phyloP scores from a whole-genome alignment of 2,797 vertebrate species.

The Scyliorhinus canicula region DNA sequence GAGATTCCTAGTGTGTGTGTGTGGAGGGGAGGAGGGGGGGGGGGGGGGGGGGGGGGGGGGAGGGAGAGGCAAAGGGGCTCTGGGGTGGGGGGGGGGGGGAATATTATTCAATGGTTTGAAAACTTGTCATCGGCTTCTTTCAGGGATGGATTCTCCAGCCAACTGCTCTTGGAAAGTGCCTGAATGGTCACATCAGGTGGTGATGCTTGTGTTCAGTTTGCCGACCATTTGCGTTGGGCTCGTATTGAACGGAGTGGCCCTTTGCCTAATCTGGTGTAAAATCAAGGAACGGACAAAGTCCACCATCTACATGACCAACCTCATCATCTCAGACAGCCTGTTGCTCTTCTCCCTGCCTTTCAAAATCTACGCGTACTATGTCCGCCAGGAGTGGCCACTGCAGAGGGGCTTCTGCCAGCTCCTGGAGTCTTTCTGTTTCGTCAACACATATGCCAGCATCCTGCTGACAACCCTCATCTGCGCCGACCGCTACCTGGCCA shows the following conservation, averaged over 20 bases:
- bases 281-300: slow-evolving; percentile 52
- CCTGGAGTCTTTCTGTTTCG: slow-evolving; percentile 52
- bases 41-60: no score
- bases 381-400: background rate
- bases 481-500: slow-evolving; percentile 53
- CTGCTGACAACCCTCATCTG: slow-evolving; percentile 56
- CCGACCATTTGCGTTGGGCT: slow-evolving; percentile 45
- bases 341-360: slow-evolving; percentile 68
- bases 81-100: background rate
- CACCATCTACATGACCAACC: slow-evolving; percentile 61
- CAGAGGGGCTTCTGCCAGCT: slow-evolving; percentile 45
- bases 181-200: background rate
- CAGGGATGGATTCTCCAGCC: background rate
- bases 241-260: slow-evolving; percentile 50
- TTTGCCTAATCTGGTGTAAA: slow-evolving; percentile 47
- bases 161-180: rapidly evolving
- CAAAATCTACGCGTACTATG: slow-evolving; percentile 50
- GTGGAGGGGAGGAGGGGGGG: no score
- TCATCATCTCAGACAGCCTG: slow-evolving; percentile 52
- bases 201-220: slow-evolving; percentile 51
- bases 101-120: background rate
- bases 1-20: no score
- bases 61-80: background rate
- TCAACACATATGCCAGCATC: slow-evolving; percentile 65
- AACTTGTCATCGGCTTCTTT: background rate